Conservation (phyloP, 2,888 invertebrate species). For the Pheosia gnoma region DNA sequence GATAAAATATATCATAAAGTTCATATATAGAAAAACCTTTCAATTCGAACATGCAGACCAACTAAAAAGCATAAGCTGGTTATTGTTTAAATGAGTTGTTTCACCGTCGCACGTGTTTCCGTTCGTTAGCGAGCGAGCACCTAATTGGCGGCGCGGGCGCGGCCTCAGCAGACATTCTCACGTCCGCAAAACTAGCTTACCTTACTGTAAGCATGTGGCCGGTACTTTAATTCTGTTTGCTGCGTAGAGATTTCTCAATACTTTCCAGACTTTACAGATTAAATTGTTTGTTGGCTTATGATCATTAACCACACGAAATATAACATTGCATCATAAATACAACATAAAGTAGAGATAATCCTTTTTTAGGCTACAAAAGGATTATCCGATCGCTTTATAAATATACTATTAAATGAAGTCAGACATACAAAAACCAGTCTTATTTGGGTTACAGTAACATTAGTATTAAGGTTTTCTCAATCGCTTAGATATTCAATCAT, state of each 20-base stretch:
- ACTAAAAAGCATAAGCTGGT: background rate
- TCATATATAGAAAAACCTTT: background rate
- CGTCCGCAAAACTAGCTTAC: constrained; percentile 38
- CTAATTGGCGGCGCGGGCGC: constrained; percentile 39
- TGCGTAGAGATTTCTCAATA: constrained; percentile 10
- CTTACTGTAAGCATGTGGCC: constrained; percentile 18
- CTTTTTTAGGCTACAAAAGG: no score
- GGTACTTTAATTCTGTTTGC: constrained; percentile 17
- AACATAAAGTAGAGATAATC: no score
- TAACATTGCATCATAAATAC: no score
- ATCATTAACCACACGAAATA: no score
- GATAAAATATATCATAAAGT: no score
- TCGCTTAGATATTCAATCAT: no score
- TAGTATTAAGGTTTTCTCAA: no score
- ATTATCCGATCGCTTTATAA: no score
- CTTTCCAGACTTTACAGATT: background rate
- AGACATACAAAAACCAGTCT: no score
- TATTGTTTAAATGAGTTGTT: constrained; percentile 18
- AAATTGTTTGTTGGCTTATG: no score
- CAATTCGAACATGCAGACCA: background rate
- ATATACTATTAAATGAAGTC: no score
- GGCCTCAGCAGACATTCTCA: constrained; percentile 32
- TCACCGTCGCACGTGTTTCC: constrained; percentile 8
- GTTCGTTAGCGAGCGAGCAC: constrained; percentile 23
- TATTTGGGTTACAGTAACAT: no score